phyloP scores from a whole-genome alignment of 2,113 vertebrate genomes.

The Crotalus helleri region DNA sequence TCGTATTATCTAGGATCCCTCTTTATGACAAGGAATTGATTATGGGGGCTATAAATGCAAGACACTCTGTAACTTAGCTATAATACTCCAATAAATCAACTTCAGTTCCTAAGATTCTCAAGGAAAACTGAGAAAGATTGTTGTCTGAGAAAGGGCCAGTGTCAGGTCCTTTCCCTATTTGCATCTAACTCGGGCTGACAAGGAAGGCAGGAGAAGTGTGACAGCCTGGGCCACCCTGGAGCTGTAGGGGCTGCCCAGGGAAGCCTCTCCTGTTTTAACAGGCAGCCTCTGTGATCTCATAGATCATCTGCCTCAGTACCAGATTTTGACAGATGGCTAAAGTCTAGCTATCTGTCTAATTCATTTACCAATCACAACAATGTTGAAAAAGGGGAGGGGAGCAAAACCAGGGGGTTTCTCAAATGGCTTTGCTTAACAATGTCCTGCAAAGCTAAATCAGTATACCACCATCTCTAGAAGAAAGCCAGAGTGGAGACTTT shows the following conservation, averaged over 20 bases:
- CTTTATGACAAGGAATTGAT: neutral
- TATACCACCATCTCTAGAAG: neutral
- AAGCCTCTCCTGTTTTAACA: neutral
- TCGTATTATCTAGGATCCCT: too few species aligned
- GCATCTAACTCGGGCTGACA: neutral
- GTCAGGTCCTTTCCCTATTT: neutral
- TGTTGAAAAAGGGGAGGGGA: neutral
- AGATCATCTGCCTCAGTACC: neutral
- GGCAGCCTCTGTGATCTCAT: neutral
- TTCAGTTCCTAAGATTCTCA: neutral
- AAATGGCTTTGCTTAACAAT: neutral
- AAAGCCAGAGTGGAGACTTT: neutral
- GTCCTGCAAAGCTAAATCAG: neutral
- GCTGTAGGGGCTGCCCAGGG: neutral
- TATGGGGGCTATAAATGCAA: too few species aligned
- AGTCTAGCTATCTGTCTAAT: neutral
- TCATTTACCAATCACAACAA: neutral
- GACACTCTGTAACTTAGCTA: neutral
- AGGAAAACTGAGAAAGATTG: neutral
- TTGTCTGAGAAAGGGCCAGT: neutral
- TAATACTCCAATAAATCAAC: neutral
- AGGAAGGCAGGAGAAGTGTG: neutral
- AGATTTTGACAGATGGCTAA: neutral
- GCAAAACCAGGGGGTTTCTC: neutral
- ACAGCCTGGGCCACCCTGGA: neutral